phyloP scores from a whole-genome alignment of 2,888 invertebrate genomes.

The Plebejus argus region DNA sequence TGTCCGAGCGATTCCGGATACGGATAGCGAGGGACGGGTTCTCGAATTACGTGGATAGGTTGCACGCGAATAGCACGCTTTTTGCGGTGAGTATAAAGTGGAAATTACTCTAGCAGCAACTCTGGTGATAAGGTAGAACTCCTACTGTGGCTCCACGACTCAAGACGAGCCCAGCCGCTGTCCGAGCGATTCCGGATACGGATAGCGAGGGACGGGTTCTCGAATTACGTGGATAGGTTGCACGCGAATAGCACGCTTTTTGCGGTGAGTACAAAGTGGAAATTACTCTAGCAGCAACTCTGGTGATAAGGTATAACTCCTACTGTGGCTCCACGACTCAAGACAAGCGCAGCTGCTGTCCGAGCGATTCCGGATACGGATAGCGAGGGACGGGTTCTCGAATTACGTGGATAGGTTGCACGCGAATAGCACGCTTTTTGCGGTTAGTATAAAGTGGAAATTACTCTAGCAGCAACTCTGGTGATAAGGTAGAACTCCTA shows the following conservation, averaged over 20 bases:
- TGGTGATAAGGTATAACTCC: too few species aligned
- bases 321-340: too few species aligned
- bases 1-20: slow-evolving; percentile 94
- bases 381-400: too few species aligned
- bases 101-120: too few species aligned
- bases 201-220: slow-evolving; percentile 93
- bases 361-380: too few species aligned
- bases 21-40: slow-evolving; percentile 94
- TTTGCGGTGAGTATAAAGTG: slow-evolving; percentile 83
- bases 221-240: slow-evolving; percentile 92
- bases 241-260: slow-evolving; percentile 67
- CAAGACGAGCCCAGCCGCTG: slow-evolving; percentile 77
- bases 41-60: slow-evolving; percentile 92
- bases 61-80: slow-evolving; percentile 93
- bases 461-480: too few species aligned
- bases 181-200: slow-evolving; percentile 61
- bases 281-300: too few species aligned
- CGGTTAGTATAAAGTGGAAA: too few species aligned
- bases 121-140: slow-evolving; percentile 90
- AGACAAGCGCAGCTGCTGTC: too few species aligned
- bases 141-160: slow-evolving; percentile 75
- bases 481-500: too few species aligned
- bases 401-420: too few species aligned
- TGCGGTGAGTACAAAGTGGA: slow-evolving; percentile 57
- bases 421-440: too few species aligned